A percentile compares a stretch with the other conserved stretches of the same genome.
Conservation (phyloP, 2,113 vertebrate genomes). For the Poicephalus gulielmi region DNA sequence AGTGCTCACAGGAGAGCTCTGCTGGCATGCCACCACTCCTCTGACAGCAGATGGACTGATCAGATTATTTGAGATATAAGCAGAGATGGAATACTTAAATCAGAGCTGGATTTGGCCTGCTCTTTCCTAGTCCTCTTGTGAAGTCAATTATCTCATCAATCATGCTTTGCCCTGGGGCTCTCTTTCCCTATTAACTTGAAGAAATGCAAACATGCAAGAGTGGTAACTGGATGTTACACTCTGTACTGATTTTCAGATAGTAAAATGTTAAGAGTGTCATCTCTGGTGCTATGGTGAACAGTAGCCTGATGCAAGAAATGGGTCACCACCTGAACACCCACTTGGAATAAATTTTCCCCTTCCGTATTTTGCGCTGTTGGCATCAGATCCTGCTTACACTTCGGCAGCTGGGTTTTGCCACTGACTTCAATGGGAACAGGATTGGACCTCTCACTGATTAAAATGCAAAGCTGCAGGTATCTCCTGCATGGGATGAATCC, state of each 20-base stretch:
- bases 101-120: background rate
- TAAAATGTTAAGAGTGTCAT: background rate
- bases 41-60: background rate
- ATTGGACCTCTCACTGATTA: background rate
- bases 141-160: conserved; percentile 54
- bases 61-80: conserved; percentile 15
- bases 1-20: background rate
- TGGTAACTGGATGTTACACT: background rate
- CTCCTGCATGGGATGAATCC: conserved; percentile 46
- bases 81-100: conserved; percentile 11
- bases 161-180: background rate
- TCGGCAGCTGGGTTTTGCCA: background rate
- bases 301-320: background rate
- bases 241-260: background rate
- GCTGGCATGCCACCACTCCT: background rate
- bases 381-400: background rate
- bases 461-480: conserved; percentile 49
- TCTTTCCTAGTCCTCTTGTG: background rate
- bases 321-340: background rate
- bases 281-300: background rate
- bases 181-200: conserved; percentile 33
- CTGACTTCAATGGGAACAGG: background rate
- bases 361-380: background rate
- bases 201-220: conserved; percentile 26
- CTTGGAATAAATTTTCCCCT: background rate